Percentiles rank a stretch among this genome's conserved stretches.
Evolutionary conservation across 1,140 invertebrate genomes (phyloP).

Genomic region (Rhizoglyphus robini): DNA sequence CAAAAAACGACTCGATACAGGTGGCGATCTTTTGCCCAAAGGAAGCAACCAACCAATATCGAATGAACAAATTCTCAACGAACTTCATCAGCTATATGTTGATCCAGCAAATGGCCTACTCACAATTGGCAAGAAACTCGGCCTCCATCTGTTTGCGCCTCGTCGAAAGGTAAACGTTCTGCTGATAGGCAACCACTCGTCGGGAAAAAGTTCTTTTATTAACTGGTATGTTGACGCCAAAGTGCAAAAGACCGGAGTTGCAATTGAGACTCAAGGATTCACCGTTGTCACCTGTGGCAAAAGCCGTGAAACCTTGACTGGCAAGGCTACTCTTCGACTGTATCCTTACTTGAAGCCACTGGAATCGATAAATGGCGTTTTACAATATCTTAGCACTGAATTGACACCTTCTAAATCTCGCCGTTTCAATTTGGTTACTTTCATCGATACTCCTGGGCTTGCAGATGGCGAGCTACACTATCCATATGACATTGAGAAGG

Average conservation of each 20-base stretch:
- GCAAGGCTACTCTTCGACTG: conserved; percentile 46
- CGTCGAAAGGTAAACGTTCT: conserved; percentile 46
- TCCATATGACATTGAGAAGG: conserved; percentile 48
- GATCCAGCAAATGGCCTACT: conserved; percentile 43
- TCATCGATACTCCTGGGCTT: conserved; percentile 48
- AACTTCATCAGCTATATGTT: conserved; percentile 43
- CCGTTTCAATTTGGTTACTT: conserved; percentile 47
- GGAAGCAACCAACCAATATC: too few relatives aligned
- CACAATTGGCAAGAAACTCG: conserved; percentile 40
- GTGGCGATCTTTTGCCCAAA: too few relatives aligned
- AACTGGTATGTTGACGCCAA: conserved; percentile 52
- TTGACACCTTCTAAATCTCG: conserved; percentile 44
- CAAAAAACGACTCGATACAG: too few relatives aligned
- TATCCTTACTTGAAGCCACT: conserved; percentile 47
- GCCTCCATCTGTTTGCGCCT: conserved; percentile 39
- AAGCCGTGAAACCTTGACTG: conserved; percentile 44
- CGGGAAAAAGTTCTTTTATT: conserved; percentile 49
- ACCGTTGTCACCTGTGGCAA: conserved; percentile 44
- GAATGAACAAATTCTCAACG: conserved; percentile 44
- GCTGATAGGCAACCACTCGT: conserved; percentile 48
- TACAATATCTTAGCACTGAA: conserved; percentile 46
- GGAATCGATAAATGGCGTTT: conserved; percentile 42
- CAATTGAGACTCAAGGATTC: conserved; percentile 49
- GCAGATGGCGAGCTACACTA: conserved; percentile 52
- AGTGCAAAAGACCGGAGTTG: conserved; percentile 46